Conservation (phyloP, 1,140 invertebrate genomes). For the Euura lappo region DNA sequence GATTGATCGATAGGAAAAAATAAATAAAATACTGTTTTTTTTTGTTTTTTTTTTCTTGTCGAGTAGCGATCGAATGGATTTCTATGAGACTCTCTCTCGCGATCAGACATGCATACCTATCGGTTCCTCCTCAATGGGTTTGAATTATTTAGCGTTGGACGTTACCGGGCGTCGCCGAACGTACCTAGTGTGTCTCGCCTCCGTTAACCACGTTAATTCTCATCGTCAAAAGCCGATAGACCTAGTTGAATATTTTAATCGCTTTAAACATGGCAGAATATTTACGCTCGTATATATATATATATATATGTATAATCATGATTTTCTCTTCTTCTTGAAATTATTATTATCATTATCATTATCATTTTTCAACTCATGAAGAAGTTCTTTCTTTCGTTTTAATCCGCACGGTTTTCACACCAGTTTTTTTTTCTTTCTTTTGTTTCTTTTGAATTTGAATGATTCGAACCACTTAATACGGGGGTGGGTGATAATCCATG, state of each 20-base stretch:
- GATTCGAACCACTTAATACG: too few relatives aligned
- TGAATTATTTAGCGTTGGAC: conserved; percentile 1
- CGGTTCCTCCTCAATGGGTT: background rate
- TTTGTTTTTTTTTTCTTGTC: background rate
- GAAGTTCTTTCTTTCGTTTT: background rate
- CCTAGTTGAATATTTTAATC: background rate
- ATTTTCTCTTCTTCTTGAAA: background rate
- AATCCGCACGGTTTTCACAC: background rate
- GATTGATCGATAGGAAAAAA: background rate
- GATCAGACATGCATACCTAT: conserved; percentile 4
- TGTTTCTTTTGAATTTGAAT: too few relatives aligned
- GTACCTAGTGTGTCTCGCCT: background rate
- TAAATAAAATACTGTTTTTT: background rate
- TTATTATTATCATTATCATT: background rate
- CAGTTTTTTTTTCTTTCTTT: background rate
- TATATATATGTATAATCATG: conserved; percentile 3
- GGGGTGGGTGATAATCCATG: background rate
- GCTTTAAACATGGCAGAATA: background rate
- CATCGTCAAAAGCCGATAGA: background rate
- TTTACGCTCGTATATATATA: background rate
- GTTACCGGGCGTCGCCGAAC: background rate
- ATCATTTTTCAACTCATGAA: background rate
- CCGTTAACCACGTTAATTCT: conserved; percentile 1
- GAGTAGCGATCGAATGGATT: background rate
- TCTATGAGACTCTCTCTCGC: background rate